Base-by-base conservation (phyloP, 2,113 vertebrate species). In the Anser cygnoides region DNA sequence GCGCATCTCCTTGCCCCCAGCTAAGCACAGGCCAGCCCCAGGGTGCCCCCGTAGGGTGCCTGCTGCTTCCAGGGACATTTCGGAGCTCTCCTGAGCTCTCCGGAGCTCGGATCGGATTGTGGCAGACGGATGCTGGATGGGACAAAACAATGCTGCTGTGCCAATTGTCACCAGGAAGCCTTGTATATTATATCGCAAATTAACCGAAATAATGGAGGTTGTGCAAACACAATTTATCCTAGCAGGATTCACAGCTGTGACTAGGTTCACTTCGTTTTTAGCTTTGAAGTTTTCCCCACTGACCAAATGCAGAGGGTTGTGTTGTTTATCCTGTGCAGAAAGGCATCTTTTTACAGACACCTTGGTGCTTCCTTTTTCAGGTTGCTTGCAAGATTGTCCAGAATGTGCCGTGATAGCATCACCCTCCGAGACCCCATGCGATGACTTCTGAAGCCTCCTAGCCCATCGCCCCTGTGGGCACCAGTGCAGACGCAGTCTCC, bases 221-320 rank as follows among this genome's bases (percentile, higher is more conserved):
- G 70, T 91, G 84, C 87, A 89, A 93, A 91, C 62, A 78, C 70
- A 9, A 19, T 91, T 94, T 72, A 76, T 88, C 82, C 82, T 71
- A 19, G 73, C 66, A 90, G 92, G 68, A 54, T 58, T 59, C 7
- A 2, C 90, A 67, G 90, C 89, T 54, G 66, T n/a, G 46, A 67
- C 46, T 20, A 46, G 50, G 33, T 31, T 73, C 68, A 26, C 63
- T 93, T 95, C 84, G 88, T 77, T 93, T 90, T 76, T 58, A 73
- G 74, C 88, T 95, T 89, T 90, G 92, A 89, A 87, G 88, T 76
- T 89, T 81, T 95, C 94, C 90, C 94, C 43, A 10, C 59, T 93
- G 92, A 84, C 85, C 92, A 89, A 63, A 84, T 58, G 59, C 92
- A 66, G 58, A 81, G 20, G 41, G 29, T 50, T 89, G 57, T 55